Conservation (phyloP, 1,140 invertebrate genomes). For the Colletes latitarsis region DNA sequence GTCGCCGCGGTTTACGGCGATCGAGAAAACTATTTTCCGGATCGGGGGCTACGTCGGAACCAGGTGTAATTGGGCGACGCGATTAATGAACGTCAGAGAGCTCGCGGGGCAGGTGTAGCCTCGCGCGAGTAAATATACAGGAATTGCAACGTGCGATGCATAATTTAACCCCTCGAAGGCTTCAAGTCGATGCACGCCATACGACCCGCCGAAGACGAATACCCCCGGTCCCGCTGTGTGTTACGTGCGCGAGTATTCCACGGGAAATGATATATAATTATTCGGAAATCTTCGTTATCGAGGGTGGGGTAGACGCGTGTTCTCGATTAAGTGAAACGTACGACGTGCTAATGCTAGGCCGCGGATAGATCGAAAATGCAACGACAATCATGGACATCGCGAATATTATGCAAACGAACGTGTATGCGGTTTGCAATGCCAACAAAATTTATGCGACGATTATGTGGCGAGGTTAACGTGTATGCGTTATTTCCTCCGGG, state of each 20-base stretch:
- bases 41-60: neutral
- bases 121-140: constrained; percentile 17
- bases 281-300: constrained; percentile 18
- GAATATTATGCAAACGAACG: neutral
- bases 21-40: neutral
- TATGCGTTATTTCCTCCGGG: neutral
- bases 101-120: constrained; percentile 49
- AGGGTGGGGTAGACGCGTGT: neutral
- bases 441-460: neutral
- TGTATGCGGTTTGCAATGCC: neutral
- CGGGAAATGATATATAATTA: constrained; percentile 26
- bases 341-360: neutral
- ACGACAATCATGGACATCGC: neutral
- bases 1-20: too few relatives aligned
- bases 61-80: constrained; percentile 9
- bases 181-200: constrained; percentile 25
- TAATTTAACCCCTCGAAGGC: constrained; percentile 29
- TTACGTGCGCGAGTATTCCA: neutral
- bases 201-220: constrained; percentile 20
- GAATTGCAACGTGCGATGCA: constrained; percentile 27
- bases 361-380: neutral
- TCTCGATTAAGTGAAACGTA: constrained; percentile 12
- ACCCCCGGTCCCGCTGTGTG: neutral
- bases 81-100: constrained; percentile 57
- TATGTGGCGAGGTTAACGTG: neutral